Percentiles rank a stretch among this genome's conserved stretches.
Evolutionary conservation across 2,113 vertebrate species (phyloP).

Genomic region (Leptosomus discolor): DNA sequence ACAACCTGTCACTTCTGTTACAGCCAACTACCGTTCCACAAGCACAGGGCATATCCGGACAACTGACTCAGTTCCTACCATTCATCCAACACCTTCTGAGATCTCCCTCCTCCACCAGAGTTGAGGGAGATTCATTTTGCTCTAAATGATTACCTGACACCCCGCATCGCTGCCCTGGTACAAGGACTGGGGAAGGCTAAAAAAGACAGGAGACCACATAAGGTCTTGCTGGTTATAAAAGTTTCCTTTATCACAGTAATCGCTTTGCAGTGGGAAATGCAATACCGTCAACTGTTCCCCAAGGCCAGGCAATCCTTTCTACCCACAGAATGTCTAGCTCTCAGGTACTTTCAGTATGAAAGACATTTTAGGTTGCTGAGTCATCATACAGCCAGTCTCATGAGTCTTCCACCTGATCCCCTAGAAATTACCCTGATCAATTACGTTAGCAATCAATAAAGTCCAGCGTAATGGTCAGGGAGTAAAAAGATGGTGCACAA

Average conservation of each 20-base stretch:
- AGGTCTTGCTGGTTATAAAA: neutral
- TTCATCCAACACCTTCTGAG: neutral
- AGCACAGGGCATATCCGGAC: rapidly evolving
- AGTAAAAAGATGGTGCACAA: neutral
- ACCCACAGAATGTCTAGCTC: neutral
- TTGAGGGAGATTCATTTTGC: neutral
- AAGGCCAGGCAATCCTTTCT: neutral
- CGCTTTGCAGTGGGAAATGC: neutral
- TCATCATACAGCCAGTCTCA: neutral
- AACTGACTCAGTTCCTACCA: neutral
- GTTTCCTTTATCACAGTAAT: neutral
- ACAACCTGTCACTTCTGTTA: neutral
- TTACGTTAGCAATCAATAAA: neutral
- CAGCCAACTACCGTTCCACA: neutral
- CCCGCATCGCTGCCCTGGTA: rapidly evolving
- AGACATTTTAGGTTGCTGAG: neutral
- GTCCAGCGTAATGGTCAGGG: neutral
- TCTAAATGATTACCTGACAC: neutral
- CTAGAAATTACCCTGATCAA: neutral
- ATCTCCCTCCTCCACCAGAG: rapidly evolving
- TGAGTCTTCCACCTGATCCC: neutral
- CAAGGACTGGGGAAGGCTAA: too few relatives aligned
- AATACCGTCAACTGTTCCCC: neutral
- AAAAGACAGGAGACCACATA: neutral
- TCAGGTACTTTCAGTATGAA: neutral